phyloP scores from a whole-genome alignment of 2,113 vertebrate genomes.

The Varanus salvator region DNA sequence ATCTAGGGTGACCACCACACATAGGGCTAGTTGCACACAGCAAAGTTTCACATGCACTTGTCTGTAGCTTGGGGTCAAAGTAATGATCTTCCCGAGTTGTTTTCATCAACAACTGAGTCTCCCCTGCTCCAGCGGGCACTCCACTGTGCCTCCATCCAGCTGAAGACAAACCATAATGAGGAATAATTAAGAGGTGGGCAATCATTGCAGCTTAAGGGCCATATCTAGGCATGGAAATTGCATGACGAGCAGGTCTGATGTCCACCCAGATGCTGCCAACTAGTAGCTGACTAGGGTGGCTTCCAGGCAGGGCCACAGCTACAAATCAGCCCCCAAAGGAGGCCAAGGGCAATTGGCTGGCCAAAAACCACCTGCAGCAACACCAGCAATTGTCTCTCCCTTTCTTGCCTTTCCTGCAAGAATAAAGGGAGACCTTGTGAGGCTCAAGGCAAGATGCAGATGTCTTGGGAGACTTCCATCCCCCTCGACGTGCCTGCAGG shows the following conservation, averaged over 20 bases:
- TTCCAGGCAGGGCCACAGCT: background rate
- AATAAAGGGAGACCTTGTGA: background rate
- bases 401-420: background rate
- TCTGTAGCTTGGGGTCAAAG: background rate
- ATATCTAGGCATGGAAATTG: background rate
- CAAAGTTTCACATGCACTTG: background rate
- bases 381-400: too few relatives aligned
- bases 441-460: background rate
- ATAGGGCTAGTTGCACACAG: too few relatives aligned
- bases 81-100: background rate
- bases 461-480: background rate
- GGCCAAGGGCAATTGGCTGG: background rate
- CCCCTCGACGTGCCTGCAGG: background rate
- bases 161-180: background rate
- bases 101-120: background rate
- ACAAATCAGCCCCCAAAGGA: background rate
- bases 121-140: background rate
- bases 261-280: background rate
- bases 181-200: too few relatives aligned
- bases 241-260: background rate
- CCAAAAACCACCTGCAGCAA: too few relatives aligned
- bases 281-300: background rate
- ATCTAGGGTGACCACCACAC: background rate
- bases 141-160: background rate
- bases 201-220: too few relatives aligned